These are phyloP conservation scores for Ichneumon xanthorius DNA, from an alignment of 2,888 invertebrate genomes.

Conservation along the genomic window DNA sequence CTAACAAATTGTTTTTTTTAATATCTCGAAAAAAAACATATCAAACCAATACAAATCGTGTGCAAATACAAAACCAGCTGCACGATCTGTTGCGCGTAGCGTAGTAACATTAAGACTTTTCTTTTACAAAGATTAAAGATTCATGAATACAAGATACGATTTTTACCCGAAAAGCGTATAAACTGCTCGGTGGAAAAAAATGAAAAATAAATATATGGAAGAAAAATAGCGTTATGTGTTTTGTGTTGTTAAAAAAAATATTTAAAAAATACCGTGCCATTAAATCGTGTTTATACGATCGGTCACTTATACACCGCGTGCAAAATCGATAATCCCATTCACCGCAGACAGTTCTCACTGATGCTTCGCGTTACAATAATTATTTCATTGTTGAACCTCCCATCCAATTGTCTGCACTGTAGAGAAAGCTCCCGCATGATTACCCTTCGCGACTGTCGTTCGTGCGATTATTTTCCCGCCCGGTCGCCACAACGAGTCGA, in stretches of 20 bases:
- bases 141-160: not conserved
- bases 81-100: too few species aligned
- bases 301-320: conserved; percentile 18
- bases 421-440: conserved; percentile 63
- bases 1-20: conserved; percentile 79
- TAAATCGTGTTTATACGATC: conserved; percentile 21
- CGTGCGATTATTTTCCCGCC: conserved; percentile 62
- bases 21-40: conserved; percentile 49
- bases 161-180: not conserved
- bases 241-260: conserved; percentile 16
- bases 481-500: conserved; percentile 49
- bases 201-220: not conserved
- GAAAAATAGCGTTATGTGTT: too few species aligned
- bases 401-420: conserved; percentile 63
- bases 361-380: conserved; percentile 59
- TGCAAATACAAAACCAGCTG: not conserved
- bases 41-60: not conserved
- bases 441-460: conserved; percentile 67
- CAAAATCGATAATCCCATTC: conserved; percentile 41
- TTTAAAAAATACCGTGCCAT: not conserved
- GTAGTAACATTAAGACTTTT: not conserved
- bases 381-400: conserved; percentile 66
- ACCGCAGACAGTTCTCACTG: conserved; percentile 13
- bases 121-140: not conserved
- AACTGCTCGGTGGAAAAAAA: not conserved